Base-by-base conservation (phyloP, 2,113 vertebrate genomes). In the Apteryx owenii region DNA sequence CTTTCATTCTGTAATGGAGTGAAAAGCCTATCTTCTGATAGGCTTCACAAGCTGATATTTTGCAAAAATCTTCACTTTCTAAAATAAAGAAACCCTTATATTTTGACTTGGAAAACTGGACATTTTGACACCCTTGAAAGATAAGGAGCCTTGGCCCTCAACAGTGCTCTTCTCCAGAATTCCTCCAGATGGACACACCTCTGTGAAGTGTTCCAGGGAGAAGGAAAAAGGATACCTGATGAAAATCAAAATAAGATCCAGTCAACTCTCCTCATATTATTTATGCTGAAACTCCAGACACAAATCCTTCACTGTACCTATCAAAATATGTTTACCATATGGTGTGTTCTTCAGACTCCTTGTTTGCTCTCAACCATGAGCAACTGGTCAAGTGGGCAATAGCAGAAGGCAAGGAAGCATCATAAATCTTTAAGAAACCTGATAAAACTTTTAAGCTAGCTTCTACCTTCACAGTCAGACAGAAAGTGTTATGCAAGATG, bases 361-460 rank as follows among this genome's bases (percentile, higher is more conserved):
- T 29, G 5, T 73, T 72, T 95, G 76, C 42, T 88, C 73, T 83
- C 85, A 71, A 56, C 9, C 29, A 81, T 5, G 16, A 97, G 38
- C 42, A 93, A 81, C 25, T 56, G 12, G 36, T 94, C 85, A 91
- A 77, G 84, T 4, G 38, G 88, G 48, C 50, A 89, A 54, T 3
- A 90, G 70, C 5, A 93, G 68, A 93, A 96, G 53, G 50, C 26
- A 85, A 6, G 8, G 64, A 94, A 95, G 75, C 0, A 0, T 61
- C 73, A 81, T 68, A 62, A 88, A 95, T 78, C 89, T 89, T 76
- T 82, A 66, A 97, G 82, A 94, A 44, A 81, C 50, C 42, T 85
- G 61, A 89, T 91, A 97, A 93, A 93, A 97, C 81, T 98, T 97
- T 90, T 48, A 92, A 88, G 81, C 20, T 5, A 33, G 81, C 54